Evolutionary conservation across 2,797 vertebrate species (phyloP).

Genomic region (Brachyalestes nurse): DNA sequence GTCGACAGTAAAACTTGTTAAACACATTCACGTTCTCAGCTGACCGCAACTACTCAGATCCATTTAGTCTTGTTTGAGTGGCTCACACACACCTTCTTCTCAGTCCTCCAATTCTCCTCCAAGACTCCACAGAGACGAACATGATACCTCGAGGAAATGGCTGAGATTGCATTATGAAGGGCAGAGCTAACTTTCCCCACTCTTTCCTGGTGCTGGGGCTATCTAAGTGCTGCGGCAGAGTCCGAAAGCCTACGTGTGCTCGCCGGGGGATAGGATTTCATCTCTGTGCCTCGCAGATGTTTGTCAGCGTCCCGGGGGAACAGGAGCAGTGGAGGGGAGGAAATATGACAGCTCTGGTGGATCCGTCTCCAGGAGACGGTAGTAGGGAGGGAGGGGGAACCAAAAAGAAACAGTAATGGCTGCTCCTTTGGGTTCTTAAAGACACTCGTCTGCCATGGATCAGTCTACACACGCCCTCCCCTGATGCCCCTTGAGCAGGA

Average conservation of each 20-base stretch:
- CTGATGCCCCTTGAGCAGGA: conserved; percentile 63
- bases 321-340: conserved; percentile 44
- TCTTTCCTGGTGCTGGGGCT: conserved; percentile 26
- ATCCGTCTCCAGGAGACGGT: conserved; percentile 74
- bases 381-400: conserved; percentile 56
- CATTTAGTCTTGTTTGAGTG: conserved; percentile 26
- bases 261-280: conserved; percentile 63
- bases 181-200: conserved; percentile 39
- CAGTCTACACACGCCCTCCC: conserved; percentile 52
- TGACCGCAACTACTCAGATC: conserved; percentile 23
- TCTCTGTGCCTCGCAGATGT: conserved; percentile 55
- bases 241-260: conserved; percentile 44
- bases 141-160: conserved; percentile 54
- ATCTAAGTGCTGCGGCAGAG: conserved; percentile 54
- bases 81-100: conserved; percentile 31
- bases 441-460: conserved; percentile 66
- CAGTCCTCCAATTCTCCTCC: conserved; percentile 39
- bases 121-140: conserved; percentile 44
- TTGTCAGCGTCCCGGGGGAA: conserved; percentile 65
- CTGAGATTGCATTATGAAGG: conserved; percentile 52
- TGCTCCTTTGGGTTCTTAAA: conserved; percentile 61
- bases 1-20: conserved; percentile 41
- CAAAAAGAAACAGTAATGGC: conserved; percentile 66
- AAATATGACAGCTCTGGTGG: conserved; percentile 58
- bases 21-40: conserved; percentile 32